Evolutionary conservation across 1,140 invertebrate species (phyloP).

Genomic region (Pseudachorutes palmiensis): DNA sequence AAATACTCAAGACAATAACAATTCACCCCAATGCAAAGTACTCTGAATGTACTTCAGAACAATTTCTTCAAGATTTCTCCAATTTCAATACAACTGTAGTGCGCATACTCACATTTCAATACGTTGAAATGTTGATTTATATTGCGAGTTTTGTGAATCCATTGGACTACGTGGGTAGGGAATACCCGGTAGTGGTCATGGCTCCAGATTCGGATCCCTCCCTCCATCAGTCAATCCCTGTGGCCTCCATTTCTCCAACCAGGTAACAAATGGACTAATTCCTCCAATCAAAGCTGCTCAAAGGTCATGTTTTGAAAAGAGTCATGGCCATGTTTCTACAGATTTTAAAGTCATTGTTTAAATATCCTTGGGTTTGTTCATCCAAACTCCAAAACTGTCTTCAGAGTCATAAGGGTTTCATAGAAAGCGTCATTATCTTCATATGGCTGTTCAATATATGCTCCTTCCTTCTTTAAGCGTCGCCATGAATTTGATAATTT

Average conservation of each 20-base stretch:
- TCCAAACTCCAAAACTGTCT: too few species aligned
- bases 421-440: too few species aligned
- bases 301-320: background rate
- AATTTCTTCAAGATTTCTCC: background rate
- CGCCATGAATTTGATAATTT: too few species aligned
- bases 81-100: background rate
- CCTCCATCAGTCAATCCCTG: background rate
- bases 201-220: constrained; percentile 11
- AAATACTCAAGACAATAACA: background rate
- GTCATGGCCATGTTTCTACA: too few species aligned
- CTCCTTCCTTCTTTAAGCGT: too few species aligned
- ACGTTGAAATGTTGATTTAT: constrained; percentile 31
- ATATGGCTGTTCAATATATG: too few species aligned
- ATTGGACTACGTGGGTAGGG: constrained; percentile 28
- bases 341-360: too few species aligned
- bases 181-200: constrained; percentile 23
- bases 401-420: too few species aligned
- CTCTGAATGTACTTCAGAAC: background rate
- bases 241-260: constrained; percentile 22
- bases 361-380: too few species aligned
- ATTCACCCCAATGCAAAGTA: background rate
- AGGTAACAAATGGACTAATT: constrained; percentile 5
- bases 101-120: background rate
- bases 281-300: background rate
- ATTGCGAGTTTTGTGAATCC: constrained; percentile 36